Base-by-base conservation (phyloP, 2,797 vertebrate species). In the Scolopax rusticola region DNA sequence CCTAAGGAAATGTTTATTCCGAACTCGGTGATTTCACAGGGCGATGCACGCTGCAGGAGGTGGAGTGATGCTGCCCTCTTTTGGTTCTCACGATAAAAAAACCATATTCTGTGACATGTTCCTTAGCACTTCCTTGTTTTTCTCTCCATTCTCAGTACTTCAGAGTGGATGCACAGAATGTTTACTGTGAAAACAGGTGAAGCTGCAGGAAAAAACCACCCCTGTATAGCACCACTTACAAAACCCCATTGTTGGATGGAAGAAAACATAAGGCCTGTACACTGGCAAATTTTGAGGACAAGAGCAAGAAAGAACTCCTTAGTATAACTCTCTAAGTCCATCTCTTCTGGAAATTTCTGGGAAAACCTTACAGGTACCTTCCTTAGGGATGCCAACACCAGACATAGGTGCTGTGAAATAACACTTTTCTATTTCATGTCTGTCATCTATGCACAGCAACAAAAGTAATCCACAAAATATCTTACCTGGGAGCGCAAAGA, bases 401-500 rank as follows among this genome's bases (percentile, higher is more conserved):
- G 69, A 41, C 15, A 43, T 0, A 73, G 41, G 17, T 51, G 20
- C 73, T 54, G 78, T 63, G 63, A 92, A 60, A 67, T 2, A 15
- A 59, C 33, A 38, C 47, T 68, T 2, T 76, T 83, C 41, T 92
- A 28, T 75, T 93, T 85, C 38, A 70, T 23, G 40, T 48, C 63
- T 71, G 59, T 45, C 51, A 91, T 11, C 50, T 54, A 30, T 17
- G 75, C 90, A 94, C 41, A 87, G 51, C n/a, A 95, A 81, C 86
- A 84, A 56, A 97, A 93, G 68, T 41, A 84, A 93, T 71, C 85
- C 84, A 74, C 53, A 63, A 77, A 94, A 85, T 32, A 65, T 87
- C 97, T 98, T 98, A 99, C 99, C 99, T 99, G 99, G 99, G 97
- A 99, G 99, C 18, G 99, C 99, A 99, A 99, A 99, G 97, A 99